These are phyloP conservation scores for Rana temporaria DNA, from an alignment of 2,113 vertebrate genomes.

Conservation along the genomic window DNA sequence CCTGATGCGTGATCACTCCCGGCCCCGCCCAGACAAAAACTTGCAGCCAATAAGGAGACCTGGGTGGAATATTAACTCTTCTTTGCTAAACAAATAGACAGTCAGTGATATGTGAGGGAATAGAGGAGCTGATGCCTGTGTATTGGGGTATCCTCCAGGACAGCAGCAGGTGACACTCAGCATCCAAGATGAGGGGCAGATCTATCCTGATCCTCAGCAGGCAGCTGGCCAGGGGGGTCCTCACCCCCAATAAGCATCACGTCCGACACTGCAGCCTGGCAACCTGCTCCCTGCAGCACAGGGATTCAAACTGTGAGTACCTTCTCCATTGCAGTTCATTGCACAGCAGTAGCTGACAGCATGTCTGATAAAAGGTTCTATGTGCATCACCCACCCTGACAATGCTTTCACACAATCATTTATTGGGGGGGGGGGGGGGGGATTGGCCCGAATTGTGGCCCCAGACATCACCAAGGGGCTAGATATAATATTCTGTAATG, in stretches of 20 bases:
- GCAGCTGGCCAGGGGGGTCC: conserved; percentile 15
- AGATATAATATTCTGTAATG: no score
- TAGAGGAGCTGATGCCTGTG: not conserved
- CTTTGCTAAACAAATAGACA: conserved; percentile 21
- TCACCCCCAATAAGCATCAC: not conserved
- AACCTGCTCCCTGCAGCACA: conserved; percentile 37
- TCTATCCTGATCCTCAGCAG: not conserved
- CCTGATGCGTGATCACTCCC: not conserved
- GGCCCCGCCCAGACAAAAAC: not conserved
- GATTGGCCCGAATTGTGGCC: no score
- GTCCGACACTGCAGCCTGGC: conserved; percentile 37
- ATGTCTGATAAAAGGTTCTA: no score
- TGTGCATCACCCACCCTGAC: no score
- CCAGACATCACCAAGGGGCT: no score
- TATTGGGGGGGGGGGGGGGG: no score
- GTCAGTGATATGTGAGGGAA: not conserved
- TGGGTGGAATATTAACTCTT: conserved; percentile 50
- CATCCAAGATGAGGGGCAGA: not conserved
- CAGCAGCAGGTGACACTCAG: not conserved
- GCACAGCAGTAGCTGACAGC: no score
- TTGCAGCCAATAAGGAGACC: conserved; percentile 41
- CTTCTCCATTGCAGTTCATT: no score
- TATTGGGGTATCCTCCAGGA: not conserved
- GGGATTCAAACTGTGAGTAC: conserved; percentile 45
- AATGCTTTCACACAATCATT: no score